Evolutionary conservation across 2,888 invertebrate genomes (phyloP).

Genomic region (Chymomyza procnemis): DNA sequence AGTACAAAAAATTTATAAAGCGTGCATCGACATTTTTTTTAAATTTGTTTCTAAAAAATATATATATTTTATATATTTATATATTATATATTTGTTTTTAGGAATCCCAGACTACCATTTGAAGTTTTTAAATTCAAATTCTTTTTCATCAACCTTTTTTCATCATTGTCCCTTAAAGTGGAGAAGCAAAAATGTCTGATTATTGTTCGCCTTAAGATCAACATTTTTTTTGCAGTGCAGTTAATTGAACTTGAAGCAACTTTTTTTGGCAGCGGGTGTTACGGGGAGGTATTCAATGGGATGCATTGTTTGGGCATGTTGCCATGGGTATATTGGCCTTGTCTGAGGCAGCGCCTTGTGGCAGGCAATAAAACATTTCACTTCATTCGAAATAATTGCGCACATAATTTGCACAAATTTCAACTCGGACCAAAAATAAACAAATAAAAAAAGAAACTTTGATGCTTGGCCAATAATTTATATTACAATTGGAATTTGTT

Average conservation of each 20-base stretch:
- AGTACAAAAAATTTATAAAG: too few relatives aligned
- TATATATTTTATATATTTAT: too few relatives aligned
- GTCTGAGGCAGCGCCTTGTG: neutral
- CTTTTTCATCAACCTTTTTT: too few relatives aligned
- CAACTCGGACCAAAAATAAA: constrained; percentile 34
- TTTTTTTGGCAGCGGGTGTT: neutral
- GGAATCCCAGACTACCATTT: too few relatives aligned
- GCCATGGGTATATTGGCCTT: neutral
- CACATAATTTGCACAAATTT: constrained; percentile 36
- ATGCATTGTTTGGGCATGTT: neutral
- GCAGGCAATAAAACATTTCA: neutral
- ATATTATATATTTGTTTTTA: too few relatives aligned
- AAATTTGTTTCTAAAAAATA: too few relatives aligned
- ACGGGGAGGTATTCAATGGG: neutral
- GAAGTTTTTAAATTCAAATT: too few relatives aligned
- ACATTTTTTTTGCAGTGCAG: neutral
- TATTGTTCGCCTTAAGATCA: too few relatives aligned
- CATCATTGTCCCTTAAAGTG: too few relatives aligned
- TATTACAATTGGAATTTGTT: constrained; percentile 25
- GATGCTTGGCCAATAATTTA: constrained; percentile 13
- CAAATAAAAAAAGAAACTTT: constrained; percentile 7
- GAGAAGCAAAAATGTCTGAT: too few relatives aligned
- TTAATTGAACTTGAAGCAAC: neutral
- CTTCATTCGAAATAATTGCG: constrained; percentile 19
- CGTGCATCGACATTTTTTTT: too few relatives aligned